Conservation (phyloP, 2,888 invertebrate genomes). For the Rhagophthalmus giganteus region DNA sequence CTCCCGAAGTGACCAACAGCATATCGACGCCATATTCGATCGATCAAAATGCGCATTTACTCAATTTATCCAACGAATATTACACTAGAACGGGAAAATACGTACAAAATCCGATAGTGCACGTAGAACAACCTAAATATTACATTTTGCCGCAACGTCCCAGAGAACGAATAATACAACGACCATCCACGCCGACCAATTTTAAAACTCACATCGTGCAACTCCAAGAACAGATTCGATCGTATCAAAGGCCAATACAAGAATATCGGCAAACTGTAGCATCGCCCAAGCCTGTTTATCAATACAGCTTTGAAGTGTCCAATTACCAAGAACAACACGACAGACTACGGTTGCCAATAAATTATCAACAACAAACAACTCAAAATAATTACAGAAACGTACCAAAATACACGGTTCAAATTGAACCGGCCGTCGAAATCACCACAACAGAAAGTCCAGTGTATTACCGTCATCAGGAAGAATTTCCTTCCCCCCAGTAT, state of each 20-base stretch:
- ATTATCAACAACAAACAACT: conserved; percentile 19
- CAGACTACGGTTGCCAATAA: conserved; percentile 16
- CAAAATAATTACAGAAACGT: conserved; percentile 43
- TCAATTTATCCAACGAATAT: conserved; percentile 39
- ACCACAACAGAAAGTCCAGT: conserved; percentile 41
- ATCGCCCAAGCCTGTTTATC: conserved; percentile 67
- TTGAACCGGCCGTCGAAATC: conserved; percentile 52
- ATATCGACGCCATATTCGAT: conserved; percentile 38
- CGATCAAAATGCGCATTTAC: conserved; percentile 27
- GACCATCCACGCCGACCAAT: conserved; percentile 56
- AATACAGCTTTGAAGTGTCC: conserved; percentile 72
- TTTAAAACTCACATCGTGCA: conserved; percentile 69
- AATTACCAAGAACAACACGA: conserved; percentile 58
- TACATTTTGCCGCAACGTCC: conserved; percentile 44
- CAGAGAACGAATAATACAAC: conserved; percentile 41
- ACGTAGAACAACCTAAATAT: conserved; percentile 26
- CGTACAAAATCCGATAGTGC: conserved; percentile 8
- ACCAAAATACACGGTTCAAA: conserved; percentile 51
- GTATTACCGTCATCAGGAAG: no score
- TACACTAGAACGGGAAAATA: conserved; percentile 28
- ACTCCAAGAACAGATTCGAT: conserved; percentile 66
- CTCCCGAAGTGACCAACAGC: conserved; percentile 34
- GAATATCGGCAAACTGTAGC: conserved; percentile 61
- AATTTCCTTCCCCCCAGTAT: conserved; percentile 29
- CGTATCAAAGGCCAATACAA: conserved; percentile 57